phyloP scores from a whole-genome alignment of 2,113 vertebrate species.

The Cavia aperea region DNA sequence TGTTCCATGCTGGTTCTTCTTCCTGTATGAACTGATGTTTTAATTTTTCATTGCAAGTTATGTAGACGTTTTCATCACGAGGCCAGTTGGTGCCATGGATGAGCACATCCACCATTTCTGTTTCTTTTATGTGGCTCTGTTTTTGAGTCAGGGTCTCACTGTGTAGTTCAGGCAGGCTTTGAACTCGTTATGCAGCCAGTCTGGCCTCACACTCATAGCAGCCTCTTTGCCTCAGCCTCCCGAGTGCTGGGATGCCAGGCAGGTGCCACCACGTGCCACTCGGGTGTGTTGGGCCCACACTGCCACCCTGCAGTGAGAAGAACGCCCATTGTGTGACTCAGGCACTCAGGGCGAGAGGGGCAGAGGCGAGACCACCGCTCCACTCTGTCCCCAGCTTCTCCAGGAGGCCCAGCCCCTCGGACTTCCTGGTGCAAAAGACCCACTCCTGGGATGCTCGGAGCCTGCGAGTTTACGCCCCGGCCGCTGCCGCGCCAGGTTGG shows the following conservation, averaged over 20 bases:
- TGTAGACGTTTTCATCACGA: accelerated
- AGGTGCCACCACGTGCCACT: neutral
- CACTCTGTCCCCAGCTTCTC: conserved; percentile 74
- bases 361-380: neutral
- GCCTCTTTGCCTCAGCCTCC: no score
- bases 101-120: no score
- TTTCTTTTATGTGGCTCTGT: no score
- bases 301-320: neutral
- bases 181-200: no score
- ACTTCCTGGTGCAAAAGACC: conserved; percentile 73
- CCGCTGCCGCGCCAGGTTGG: conserved; percentile 72
- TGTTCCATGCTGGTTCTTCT: no score
- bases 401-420: conserved; percentile 78
- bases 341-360: no score
- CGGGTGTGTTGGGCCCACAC: neutral
- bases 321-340: neutral
- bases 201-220: no score
- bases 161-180: no score
- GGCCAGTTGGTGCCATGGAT: accelerated
- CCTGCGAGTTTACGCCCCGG: conserved; percentile 72
- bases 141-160: no score
- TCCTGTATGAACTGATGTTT: no score
- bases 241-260: no score
- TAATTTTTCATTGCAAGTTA: neutral
- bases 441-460: conserved; percentile 72